Base-by-base conservation (phyloP, 2,888 invertebrate species). In the Polydrusus pterygomalis region DNA sequence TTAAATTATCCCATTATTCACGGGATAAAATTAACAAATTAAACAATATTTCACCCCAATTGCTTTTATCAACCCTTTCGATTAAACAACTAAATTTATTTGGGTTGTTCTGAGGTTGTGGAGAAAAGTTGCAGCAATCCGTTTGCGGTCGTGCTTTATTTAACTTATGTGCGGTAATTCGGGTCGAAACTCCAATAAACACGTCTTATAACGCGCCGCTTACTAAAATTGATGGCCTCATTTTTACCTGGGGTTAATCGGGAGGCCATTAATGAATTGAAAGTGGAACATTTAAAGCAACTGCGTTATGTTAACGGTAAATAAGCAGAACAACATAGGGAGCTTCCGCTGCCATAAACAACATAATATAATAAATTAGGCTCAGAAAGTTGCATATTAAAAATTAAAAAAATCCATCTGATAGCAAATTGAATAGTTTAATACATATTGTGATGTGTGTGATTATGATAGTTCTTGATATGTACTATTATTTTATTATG, bases 101-200 rank as follows among this genome's bases (percentile, higher is more conserved):
- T 58, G 34, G 40, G 38, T 54, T 40, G 40, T 68, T 54, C 17
- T 49, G 30, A 25, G 60, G 51, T 13, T 15, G 30, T 25, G 38
- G 58, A 73, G 73, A 67, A 73, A 73, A 67, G 67, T 67, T 64
- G 47, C 45, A 47, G 49, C 47, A 30, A 65, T 60, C 67, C 49
- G 58, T 73, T 60, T 38, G 67, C 11, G 62, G 62, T 58, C 8
- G 25, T 25, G 54, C 30, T 72, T 65, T 58, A 62, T 65, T 65
- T 65, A 64, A 72, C 51, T 64, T 56, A 72, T 72, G 30, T 64
- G 72, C 51, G 64, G 65, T 65, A 47, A 49, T 38, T 65, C 17
- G 38, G 38, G 13, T 38, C 58, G 58, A 34, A 60, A 60, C 54
- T 54, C 25, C 30, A 54, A 54, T 54, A 54, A 54, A 54, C 54